Base-by-base conservation (phyloP, 2,888 invertebrate species). In the Scrobipalpa atriplicella region DNA sequence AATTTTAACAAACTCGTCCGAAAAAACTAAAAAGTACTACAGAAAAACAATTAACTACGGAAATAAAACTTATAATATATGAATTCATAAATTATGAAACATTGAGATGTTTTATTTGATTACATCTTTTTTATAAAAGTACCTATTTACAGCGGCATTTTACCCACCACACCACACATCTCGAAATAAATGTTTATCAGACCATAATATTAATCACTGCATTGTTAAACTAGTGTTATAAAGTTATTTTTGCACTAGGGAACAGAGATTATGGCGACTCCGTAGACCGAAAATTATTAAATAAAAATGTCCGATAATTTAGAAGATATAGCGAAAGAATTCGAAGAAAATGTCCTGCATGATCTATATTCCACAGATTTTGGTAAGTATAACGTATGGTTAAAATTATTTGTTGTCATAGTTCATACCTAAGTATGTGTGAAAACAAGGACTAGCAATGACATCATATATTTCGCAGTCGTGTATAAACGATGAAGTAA, bases 241-340 rank as follows among this genome's bases (percentile, higher is more conserved):
- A 52, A 43, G 5, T n/a, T 29, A 18, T 29, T 56, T 58, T 38
- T 16, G 8, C 13, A 51, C 16, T 10, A 51, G 21, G 47, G n/a
- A 65, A 36, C 47, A 29, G 60, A 47, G 36, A n/a, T 39, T 29
- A 66, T 66, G 62, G 62, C 56, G 62, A 41, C 36, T 47, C 51
- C 41, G 16, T 21, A 62, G 47, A 19, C 16, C 13, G 13, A 1
- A 36, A 54, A 21, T 58, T 11, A 11, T 29, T 1, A 29, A 18
- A 13, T 54, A 16, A 86, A 73, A 73, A 89, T 91, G 92, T 91
- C 91, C 19, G 92, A 92, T 72, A 81, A 75, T 52, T 74, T 85
- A 21, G 80, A 84, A 72, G 84, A 87, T 36, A 70, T 91, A 68
- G 79, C 77, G 60, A 84, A 78, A 70, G 74, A 74, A 29, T 92